Evolutionary conservation across 1,140 invertebrate species (phyloP), one percentile per base, ranked within the genome.

Genomic region (Leguminivora glycinivorella): DNA sequence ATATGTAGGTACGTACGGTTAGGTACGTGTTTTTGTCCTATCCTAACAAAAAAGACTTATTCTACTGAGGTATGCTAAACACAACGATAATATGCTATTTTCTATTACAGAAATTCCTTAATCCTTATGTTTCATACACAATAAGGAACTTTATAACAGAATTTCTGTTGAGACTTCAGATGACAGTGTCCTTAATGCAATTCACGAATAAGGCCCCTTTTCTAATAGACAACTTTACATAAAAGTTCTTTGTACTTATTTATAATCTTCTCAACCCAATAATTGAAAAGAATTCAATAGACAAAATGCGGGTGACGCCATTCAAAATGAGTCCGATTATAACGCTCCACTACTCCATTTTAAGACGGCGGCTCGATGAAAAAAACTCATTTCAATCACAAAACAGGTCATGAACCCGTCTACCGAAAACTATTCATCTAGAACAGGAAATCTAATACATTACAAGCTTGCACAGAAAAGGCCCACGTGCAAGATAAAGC

Each of bases 381-480:
- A 52, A 63, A 29, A 31, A 60, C 7, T 26, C 3, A 60, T 60
- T 60, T 6, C n/a, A 29, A 63, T 63, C 2, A 22, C 58, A 63
- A 63, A 63, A 17, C 5, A 63, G 58, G 58, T 63, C 58, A 63
- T 63, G 58, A 63, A 63, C 58, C n/a, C 29, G 26, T 63, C 58
- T 60, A 60, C 14, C 24, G 5, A 52, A 52, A 22, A n/a, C 58
- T 31, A 63, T 63, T 63, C 58, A 63, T 63, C 4, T 31, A 17
- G 14, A 63, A 31, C 58, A 63, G 58, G 58, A 63, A 63, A 63
- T 29, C 58, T 29, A 31, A 63, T 63, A 63, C 58, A 63, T 31
- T 63, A 63, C 10, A 6, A 63, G 58, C 19, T 29, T 63, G 12
- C n/a, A 19, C 25, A 29, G 4, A 25, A 60, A 60, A 60, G 25